A percentile compares a stretch with the other conserved stretches of the same genome.
Evolutionary conservation across 2,113 vertebrate species (phyloP).

Genomic region (Elaphurus davidianus): DNA sequence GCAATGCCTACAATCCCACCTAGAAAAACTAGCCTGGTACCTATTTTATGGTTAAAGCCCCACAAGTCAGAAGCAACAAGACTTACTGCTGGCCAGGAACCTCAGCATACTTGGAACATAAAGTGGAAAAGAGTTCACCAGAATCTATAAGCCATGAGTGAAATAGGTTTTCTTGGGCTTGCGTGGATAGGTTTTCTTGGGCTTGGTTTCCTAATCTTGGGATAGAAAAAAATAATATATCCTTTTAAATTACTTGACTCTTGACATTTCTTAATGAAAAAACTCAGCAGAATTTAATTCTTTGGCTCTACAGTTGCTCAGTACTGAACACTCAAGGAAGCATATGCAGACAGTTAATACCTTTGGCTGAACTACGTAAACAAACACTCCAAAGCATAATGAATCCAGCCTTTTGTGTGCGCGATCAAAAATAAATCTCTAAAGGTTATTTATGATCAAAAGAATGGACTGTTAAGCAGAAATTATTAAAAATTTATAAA

Average conservation of each 20-base stretch:
- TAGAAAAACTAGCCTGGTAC: background rate
- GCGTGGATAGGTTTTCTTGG: background rate
- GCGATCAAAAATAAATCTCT: constrained; percentile 4
- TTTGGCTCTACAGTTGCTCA: background rate
- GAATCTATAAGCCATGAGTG: background rate
- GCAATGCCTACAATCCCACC: background rate
- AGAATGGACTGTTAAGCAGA: background rate
- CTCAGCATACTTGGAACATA: background rate
- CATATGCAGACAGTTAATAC: background rate
- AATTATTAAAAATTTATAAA: constrained; percentile 36
- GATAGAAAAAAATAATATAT: background rate
- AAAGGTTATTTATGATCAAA: constrained; percentile 7
- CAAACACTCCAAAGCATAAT: background rate
- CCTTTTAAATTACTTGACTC: constrained; percentile 28
- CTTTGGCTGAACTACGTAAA: background rate
- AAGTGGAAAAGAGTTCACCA: background rate
- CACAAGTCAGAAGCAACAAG: background rate
- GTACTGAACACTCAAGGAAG: background rate
- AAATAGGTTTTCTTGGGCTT: background rate
- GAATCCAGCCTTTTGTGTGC: background rate
- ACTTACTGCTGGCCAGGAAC: background rate
- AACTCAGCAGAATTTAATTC: constrained; percentile 2
- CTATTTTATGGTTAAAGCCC: background rate
- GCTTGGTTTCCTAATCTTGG: background rate
- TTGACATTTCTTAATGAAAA: constrained; percentile 35